Base-by-base conservation (phyloP, 2,797 vertebrate species). In the Pantherophis vulpinus region DNA sequence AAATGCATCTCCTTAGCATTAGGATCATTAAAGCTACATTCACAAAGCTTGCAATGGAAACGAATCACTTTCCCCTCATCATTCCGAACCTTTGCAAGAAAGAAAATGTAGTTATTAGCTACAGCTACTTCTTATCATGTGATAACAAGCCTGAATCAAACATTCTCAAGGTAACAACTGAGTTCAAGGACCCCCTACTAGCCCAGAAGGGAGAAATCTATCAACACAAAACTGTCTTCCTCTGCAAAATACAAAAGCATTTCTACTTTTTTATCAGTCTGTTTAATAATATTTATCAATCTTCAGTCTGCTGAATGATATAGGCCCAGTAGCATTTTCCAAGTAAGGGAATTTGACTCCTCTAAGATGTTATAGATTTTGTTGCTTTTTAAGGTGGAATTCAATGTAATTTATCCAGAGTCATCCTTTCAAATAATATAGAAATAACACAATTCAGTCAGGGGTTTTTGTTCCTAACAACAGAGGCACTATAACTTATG, bases 1-100 rank as follows among this genome's bases (percentile, higher is more conserved):
- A 99, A 97, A 94, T 99, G 99, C 99, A 99, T 99, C 96, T 99
- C 99, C 96, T 99, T 99, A 55, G 99, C 99, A 91, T 99, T 99
- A 8, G 99, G 99, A 96, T 99, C 99, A 93, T 99, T 99, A 96
- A 99, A 99, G 94, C 99, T 99, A 97, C 99, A 99, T 97, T 99
- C 99, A 74, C 99, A 99, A 56, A 99, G 98, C 96, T 99, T 99
- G 97, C 99, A 99, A 92, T 99, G 99, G 97, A 99, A 99, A 58
- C 99, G 98, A 94, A 99, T 99, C 92, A 99, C 99, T 97, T 99
- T 99, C 87, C 99, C 99, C 98, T 99, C 99, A 97, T 99, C 99
- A 12, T 99, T 99, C 93, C 99, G 98, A 93, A 99, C 99, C 99
- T 99, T 94, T 63, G 88, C 95, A 92, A 94, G 5, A 92, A 86